A percentile compares a stretch with the other conserved stretches of the same genome.
phyloP scores from a whole-genome alignment of 2,888 invertebrate genomes.

The Ornithoptera priamus region DNA sequence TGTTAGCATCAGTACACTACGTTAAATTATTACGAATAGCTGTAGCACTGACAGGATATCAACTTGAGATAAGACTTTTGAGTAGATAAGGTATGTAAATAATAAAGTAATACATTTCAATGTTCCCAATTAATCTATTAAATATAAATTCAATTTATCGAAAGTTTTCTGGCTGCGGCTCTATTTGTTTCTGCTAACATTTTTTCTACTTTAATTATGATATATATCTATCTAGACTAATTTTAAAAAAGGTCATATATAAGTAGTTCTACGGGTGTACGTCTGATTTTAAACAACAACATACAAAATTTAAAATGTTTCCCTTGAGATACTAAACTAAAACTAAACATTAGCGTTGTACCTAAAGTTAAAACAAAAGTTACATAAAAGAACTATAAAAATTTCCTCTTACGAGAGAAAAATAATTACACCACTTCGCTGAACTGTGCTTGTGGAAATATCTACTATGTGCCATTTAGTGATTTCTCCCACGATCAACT shows the following conservation, averaged over 20 bases:
- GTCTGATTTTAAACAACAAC: slow-evolving; percentile 9
- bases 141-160: neutral
- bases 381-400: slow-evolving; percentile 14
- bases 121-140: neutral
- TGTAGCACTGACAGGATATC: slow-evolving; percentile 8
- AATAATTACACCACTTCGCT: slow-evolving; percentile 12
- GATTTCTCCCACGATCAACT: slow-evolving; percentile 53
- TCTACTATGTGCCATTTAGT: slow-evolving; percentile 24
- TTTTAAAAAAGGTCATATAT: neutral
- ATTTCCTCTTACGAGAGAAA: slow-evolving; percentile 13
- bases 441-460: slow-evolving; percentile 29
- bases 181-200: neutral
- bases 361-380: neutral
- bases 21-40: slow-evolving; percentile 3
- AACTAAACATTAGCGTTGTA: neutral
- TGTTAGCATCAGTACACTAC: neutral
- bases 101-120: neutral
- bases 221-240: neutral
- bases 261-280: neutral
- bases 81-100: slow-evolving; percentile 1
- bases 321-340: slow-evolving; percentile 8
- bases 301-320: slow-evolving; percentile 9
- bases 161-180: neutral
- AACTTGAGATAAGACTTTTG: neutral
- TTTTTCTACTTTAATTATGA: neutral